Conservation (phyloP, 2,113 vertebrate species). For the Ailuropoda melanoleuca region DNA sequence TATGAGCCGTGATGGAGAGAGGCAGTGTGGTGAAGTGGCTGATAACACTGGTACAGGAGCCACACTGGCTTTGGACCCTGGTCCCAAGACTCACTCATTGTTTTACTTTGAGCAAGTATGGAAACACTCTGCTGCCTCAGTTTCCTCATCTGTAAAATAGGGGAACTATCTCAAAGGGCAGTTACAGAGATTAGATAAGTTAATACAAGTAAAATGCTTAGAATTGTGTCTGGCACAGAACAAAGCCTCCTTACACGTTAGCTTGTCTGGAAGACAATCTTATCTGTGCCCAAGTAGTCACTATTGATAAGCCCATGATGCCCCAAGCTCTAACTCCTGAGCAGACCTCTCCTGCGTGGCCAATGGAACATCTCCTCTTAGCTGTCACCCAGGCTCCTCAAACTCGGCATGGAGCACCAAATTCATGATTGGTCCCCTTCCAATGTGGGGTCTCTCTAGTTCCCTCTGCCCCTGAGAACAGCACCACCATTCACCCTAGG, state of each 20-base stretch:
- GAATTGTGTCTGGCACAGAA: neutral
- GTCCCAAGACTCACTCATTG: neutral
- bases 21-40: neutral
- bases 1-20: neutral
- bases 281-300: neutral
- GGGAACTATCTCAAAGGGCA: neutral
- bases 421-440: neutral
- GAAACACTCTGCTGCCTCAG: neutral
- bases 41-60: neutral
- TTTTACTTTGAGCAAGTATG: neutral
- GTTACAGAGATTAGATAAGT: neutral
- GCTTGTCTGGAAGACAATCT: neutral
- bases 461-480: neutral
- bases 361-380: neutral
- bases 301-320: neutral
- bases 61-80: neutral
- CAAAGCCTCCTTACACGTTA: neutral
- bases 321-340: neutral
- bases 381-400: neutral
- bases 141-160: conserved; percentile 11
- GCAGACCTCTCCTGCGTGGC: neutral
- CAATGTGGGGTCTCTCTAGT: neutral
- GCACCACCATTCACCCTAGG: neutral
- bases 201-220: neutral
- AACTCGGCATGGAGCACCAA: neutral